A percentile compares a stretch with the other conserved stretches of the same genome.
phyloP scores from a whole-genome alignment of 2,113 vertebrate species.

The Prolemur simus region DNA sequence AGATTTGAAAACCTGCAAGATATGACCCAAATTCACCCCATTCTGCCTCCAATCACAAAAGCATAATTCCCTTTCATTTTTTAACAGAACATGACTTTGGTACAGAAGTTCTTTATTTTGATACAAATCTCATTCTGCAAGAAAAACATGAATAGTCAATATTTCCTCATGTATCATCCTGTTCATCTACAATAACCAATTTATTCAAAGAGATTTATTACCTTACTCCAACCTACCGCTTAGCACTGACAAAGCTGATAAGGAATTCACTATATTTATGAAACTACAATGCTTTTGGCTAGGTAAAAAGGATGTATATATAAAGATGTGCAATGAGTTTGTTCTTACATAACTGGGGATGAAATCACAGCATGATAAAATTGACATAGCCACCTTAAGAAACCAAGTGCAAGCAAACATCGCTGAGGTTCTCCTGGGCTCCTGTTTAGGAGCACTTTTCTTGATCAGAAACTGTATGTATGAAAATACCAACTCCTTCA shows the following conservation, averaged over 20 bases:
- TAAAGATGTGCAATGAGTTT: not conserved
- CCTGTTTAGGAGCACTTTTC: not conserved
- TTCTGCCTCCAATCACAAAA: conserved; percentile 51
- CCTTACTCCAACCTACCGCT: conserved; percentile 49
- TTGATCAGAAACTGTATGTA: conserved; percentile 25
- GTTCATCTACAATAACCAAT: conserved; percentile 66
- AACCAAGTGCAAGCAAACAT: not conserved
- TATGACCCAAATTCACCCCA: conserved; percentile 42
- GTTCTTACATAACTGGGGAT: conserved; percentile 4
- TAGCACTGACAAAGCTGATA: conserved; percentile 60
- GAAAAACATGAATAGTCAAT: conserved; percentile 74
- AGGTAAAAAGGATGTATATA: conserved; percentile 28
- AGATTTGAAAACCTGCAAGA: conserved; percentile 46
- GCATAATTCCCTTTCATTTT: conserved; percentile 39
- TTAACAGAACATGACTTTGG: conserved; percentile 58
- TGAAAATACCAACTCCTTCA: conserved; percentile 48
- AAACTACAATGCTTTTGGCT: conserved; percentile 23
- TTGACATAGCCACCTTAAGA: not conserved
- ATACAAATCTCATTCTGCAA: conserved; percentile 70
- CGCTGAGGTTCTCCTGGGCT: not conserved
- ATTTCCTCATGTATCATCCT: conserved; percentile 67
- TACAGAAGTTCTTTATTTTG: conserved; percentile 62
- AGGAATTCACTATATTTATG: conserved; percentile 62
- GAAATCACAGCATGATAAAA: not conserved
- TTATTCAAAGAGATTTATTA: conserved; percentile 71